Conservation (phyloP, 2,113 vertebrate genomes). For the Motacilla alba region DNA sequence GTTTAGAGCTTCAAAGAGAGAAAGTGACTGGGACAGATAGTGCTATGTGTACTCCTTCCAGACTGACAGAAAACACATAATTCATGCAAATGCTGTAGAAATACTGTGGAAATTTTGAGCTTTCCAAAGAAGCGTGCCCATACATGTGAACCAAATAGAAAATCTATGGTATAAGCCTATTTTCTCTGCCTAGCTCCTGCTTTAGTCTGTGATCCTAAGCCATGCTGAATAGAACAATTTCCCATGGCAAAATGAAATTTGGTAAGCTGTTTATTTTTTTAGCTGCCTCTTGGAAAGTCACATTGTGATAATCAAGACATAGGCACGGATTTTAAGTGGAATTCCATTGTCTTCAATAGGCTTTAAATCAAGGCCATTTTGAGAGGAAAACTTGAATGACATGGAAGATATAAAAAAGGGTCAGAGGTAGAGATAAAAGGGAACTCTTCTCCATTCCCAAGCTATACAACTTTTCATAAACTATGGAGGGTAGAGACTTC, state of each 20-base stretch:
- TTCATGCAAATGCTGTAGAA: neutral
- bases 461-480: neutral
- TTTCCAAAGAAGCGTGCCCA: neutral
- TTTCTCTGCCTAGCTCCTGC: neutral
- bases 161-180: neutral
- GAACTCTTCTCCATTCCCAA: neutral
- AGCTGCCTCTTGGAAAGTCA: neutral
- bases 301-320: neutral
- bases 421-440: neutral
- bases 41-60: neutral
- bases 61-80: neutral
- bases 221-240: neutral
- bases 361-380: neutral
- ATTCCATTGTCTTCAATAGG: neutral
- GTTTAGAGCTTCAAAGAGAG: neutral
- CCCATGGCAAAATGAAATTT: neutral
- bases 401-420: neutral
- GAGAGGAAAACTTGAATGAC: neutral
- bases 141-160: neutral
- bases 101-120: neutral
- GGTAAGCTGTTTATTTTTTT: neutral
- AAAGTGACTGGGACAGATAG: neutral
- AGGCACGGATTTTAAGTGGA: neutral
- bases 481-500: neutral
- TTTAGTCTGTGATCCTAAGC: neutral